Evolutionary conservation across 1,140 invertebrate genomes (phyloP), one percentile per base, ranked within the genome.

Genomic region (Cephus cinctus): DNA sequence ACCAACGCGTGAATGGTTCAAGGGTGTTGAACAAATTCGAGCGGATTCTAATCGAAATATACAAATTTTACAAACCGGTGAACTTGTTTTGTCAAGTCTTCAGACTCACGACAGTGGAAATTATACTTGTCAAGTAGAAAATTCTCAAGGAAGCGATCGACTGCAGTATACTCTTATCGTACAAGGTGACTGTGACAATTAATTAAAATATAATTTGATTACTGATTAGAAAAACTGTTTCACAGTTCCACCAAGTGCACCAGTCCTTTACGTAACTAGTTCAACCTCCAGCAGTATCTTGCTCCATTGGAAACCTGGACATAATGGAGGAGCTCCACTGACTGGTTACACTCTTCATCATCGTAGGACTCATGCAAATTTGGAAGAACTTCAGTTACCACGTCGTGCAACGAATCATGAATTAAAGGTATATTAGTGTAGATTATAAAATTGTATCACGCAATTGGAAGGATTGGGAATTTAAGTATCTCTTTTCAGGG

Each of bases 121-220:
- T 68, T 90, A 89, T 56, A 84, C 86, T 2, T 92, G 89, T 52
- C 81, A 82, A 31, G 88, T 87, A 6, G 81, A 84, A 50, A 90
- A 92, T 56, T 78, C 80, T 5, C 78, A 87, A 31, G 87, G 88
- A 3, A 80, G 80, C n/a, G 85, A 86, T 59, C 74, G 80, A 46
- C 65, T 85, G 2, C 77, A 81, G 2, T 84, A 83, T 50, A 74
- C 76, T n/a, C 65, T 86, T 2, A 71, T 80, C 5, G 82, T 86
- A 0, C 84, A 86, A 73, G 75, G 77, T 79, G 47, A 53, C 2
- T 31, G 4, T 12, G 21, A 20, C 5, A 40, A 20, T 14, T 42
- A 16, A 5, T 42, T 25, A 11, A 30, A 42, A 12, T 5, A 11
- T 18, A 36, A 27, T 6, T 36, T 22, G 16, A 39, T 21, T 18